A percentile compares a stretch with the other conserved stretches of the same genome.
Evolutionary conservation across 2,797 vertebrate species (phyloP).

Genomic region (Cossypha heuglini): DNA sequence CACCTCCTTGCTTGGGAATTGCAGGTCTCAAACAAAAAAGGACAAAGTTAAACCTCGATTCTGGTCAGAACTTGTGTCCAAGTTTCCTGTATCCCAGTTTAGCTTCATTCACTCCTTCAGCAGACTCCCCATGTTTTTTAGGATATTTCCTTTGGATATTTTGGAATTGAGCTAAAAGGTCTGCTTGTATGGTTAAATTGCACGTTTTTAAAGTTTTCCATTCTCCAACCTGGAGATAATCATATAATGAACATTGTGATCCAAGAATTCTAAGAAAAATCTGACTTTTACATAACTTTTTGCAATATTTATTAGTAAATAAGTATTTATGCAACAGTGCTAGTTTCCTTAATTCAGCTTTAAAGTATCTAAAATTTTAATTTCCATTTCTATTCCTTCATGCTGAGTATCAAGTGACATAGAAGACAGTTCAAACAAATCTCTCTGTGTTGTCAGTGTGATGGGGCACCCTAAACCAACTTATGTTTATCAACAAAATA

Average conservation of each 20-base stretch:
- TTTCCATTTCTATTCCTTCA: neutral
- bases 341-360: neutral
- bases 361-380: neutral
- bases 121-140: accelerated
- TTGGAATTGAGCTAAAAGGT: neutral
- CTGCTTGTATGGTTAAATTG: neutral
- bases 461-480: neutral
- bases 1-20: neutral
- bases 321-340: neutral
- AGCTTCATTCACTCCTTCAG: neutral
- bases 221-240: neutral
- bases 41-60: neutral
- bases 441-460: neutral
- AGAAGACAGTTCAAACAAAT: neutral
- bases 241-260: neutral
- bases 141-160: neutral
- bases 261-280: neutral
- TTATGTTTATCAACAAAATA: neutral
- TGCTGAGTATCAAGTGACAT: neutral
- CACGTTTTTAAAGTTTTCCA: neutral
- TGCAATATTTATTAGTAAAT: neutral
- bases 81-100: neutral
- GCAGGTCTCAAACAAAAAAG: neutral
- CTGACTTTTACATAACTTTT: neutral
- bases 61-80: neutral